Base-by-base conservation (phyloP, 2,113 vertebrate genomes). In the Beaufortia kweichowensis region DNA sequence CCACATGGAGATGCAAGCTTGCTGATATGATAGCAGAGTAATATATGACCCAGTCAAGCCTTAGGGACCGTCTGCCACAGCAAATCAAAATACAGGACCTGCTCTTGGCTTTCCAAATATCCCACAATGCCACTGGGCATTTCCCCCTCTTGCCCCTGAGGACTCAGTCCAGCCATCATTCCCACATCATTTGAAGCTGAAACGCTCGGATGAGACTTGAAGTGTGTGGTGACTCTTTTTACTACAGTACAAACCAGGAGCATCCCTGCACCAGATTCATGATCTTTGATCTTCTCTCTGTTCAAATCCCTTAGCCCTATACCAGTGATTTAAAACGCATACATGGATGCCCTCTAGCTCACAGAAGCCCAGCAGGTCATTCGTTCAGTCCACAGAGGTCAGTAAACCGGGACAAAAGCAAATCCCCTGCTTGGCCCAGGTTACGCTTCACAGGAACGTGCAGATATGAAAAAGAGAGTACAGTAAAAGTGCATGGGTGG, bases 101-200 rank as follows among this genome's bases (percentile, higher is more conserved):
- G 48, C 62, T 55, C 29, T 61, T 41, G 28, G 43, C 70, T 76
- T 63, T 64, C 48, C 29, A 41, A 59, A 61, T n/a, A 64, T 31
- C 62, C 79, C 48, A 63, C 74, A 46, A 71, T 29, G 68, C 77
- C 65, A 60, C 66, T 76, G 74, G 68, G 83, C 78, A 75, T 64
- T 64, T 79, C 61, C 59, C 75, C 21, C 55, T 70, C 76, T 24
- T 31, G 21, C 71, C 75, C 73, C 83, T 60, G 19, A 65, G 70
- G 80, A 67, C 26, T 29, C 72, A 70, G 72, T n/a, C 41, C 63
- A 41, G 46, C 53, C 65, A 66, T 84, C 63, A 81, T 83, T 86
- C 81, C 83, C 85, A 84, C 81, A 86, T 86, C 73, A 84, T 81
- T 81, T 78, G 81, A 66, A 79, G 62, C 63, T 53, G 80, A 78